phyloP scores from a whole-genome alignment of 2,113 vertebrate species.

The Catharus minimus region DNA sequence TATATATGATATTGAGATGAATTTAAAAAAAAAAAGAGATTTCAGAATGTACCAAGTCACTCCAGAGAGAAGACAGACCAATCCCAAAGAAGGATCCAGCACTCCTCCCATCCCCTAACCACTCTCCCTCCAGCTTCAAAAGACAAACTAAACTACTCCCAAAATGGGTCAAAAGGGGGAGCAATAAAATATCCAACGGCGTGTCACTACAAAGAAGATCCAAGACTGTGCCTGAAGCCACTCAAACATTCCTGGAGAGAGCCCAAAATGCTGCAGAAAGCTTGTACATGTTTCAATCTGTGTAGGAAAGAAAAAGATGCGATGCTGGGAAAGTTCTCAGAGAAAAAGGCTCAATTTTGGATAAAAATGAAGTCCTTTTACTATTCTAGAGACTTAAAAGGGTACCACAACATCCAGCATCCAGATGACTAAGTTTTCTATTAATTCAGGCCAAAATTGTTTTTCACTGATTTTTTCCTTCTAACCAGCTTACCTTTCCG shows the following conservation, averaged over 20 bases:
- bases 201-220: background rate
- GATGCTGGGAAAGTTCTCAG: background rate
- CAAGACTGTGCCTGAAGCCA: background rate
- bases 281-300: accelerated
- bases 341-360: background rate
- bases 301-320: background rate
- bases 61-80: background rate
- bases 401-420: background rate
- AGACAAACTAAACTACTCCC: background rate
- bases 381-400: background rate
- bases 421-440: background rate
- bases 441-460: background rate
- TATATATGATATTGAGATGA: background rate
- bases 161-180: background rate
- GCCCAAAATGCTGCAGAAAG: background rate
- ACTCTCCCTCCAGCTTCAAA: background rate
- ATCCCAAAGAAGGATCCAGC: accelerated
- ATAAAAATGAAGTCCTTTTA: background rate
- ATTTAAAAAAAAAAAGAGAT: background rate
- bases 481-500: background rate
- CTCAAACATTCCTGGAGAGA: background rate
- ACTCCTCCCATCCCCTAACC: accelerated
- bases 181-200: background rate
- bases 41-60: background rate
- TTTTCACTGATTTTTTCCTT: background rate